Evolutionary conservation across 1,140 invertebrate genomes (phyloP).

Genomic region (Cephus cinctus): DNA sequence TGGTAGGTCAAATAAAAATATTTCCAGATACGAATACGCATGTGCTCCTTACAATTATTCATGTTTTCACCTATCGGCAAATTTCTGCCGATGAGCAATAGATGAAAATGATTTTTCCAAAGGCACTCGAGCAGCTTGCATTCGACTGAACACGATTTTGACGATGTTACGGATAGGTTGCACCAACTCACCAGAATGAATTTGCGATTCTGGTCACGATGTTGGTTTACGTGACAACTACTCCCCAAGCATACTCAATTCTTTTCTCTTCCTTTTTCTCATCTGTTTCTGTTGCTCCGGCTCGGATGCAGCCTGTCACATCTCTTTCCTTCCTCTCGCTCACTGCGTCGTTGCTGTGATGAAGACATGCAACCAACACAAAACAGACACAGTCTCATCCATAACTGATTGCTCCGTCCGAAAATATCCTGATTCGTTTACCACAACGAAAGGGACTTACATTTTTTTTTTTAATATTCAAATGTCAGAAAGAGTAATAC

Average conservation of each 20-base stretch:
- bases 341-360: slow-evolving; percentile 9
- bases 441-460: too few species aligned
- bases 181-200: not conserved
- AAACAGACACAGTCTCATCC: slow-evolving; percentile 23
- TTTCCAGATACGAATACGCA: too few species aligned
- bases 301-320: too few species aligned
- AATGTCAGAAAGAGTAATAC: too few species aligned
- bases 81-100: not conserved
- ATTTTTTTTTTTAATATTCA: too few species aligned
- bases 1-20: too few species aligned
- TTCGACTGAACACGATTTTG: slow-evolving; percentile 6
- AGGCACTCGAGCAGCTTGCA: slow-evolving; percentile 26
- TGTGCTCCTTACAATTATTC: not conserved
- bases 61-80: not conserved
- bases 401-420: slow-evolving; percentile 34
- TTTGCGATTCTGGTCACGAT: slow-evolving; percentile 19
- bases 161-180: slow-evolving; percentile 14
- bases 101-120: not conserved
- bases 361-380: slow-evolving; percentile 20
- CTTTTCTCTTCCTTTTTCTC: slow-evolving; percentile 1
- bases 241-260: slow-evolving; percentile 2
- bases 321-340: slow-evolving; percentile 3
- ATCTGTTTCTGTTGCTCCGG: too few species aligned
- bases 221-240: slow-evolving; percentile 17
- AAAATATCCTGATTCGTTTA: too few species aligned